A percentile compares a stretch with the other conserved stretches of the same genome.
phyloP scores from a whole-genome alignment of 2,888 invertebrate species.

The Microplitis manilae region DNA sequence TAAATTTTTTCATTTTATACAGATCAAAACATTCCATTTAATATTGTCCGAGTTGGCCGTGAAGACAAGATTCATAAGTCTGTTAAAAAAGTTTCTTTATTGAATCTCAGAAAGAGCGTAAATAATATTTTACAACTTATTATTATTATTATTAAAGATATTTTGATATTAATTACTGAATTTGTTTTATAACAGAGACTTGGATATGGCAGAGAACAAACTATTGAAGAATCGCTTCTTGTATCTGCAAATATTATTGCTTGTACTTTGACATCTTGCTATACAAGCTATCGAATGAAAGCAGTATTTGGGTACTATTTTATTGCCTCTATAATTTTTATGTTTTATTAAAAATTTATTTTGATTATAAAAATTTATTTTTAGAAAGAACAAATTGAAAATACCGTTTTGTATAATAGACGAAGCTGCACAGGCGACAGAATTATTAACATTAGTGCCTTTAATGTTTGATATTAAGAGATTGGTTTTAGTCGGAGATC shows the following conservation, averaged over 20 bases:
- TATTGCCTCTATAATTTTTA: not conserved
- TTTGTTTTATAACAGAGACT: not conserved
- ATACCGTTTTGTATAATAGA: conserved; percentile 80
- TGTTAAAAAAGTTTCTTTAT: not conserved
- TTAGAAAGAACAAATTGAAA: conserved; percentile 43
- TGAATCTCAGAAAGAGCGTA: not conserved
- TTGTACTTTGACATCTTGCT: conserved; percentile 78
- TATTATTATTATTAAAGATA: no score
- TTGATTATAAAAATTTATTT: not conserved
- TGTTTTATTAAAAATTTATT: not conserved
- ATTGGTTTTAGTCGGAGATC: conserved; percentile 84
- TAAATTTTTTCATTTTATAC: not conserved
- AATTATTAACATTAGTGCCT: conserved; percentile 86
- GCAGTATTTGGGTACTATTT: not conserved
- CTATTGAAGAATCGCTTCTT: conserved; percentile 62
- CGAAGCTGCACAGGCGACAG: conserved; percentile 88
- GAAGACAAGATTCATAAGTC: not conserved
- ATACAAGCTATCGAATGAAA: conserved; percentile 17
- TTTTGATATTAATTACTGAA: not conserved
- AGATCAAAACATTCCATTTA: not conserved
- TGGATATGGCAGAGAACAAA: conserved; percentile 46
- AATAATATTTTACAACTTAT: not conserved
- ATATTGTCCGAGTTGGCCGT: not conserved
- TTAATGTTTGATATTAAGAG: conserved; percentile 82
- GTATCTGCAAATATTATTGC: conserved; percentile 79